A percentile compares a stretch with the other conserved stretches of the same genome.
phyloP scores from a whole-genome alignment of 1,140 invertebrate species.

The Caenorhabditis inopinata region DNA sequence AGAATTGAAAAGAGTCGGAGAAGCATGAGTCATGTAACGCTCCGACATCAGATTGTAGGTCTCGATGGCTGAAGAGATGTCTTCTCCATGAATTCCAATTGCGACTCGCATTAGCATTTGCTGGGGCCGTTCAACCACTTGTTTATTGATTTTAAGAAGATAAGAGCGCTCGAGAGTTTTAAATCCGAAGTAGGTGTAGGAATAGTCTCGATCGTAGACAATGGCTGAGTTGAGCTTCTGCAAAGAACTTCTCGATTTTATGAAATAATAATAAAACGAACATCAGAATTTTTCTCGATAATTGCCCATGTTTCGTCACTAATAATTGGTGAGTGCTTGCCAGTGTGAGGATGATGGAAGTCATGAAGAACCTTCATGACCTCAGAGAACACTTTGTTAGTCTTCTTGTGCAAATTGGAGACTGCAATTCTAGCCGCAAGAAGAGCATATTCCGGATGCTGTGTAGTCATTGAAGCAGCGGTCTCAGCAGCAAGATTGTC shows the following conservation, averaged over 20 bases:
- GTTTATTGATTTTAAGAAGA: conserved; percentile 86
- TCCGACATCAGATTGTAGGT: conserved; percentile 95
- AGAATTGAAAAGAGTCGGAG: conserved; percentile 92
- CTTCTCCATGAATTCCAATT: conserved; percentile 90
- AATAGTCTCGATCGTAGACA: conserved; percentile 94
- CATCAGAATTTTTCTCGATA: conserved; percentile 82
- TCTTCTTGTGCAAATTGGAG: conserved; percentile 94
- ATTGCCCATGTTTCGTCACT: conserved; percentile 81
- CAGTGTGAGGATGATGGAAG: conserved; percentile 76
- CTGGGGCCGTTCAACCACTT: conserved; percentile 89
- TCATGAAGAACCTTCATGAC: conserved; percentile 85
- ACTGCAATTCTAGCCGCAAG: conserved; percentile 91
- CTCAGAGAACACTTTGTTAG: conserved; percentile 73
- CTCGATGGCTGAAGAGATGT: conserved; percentile 88
- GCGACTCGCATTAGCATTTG: conserved; percentile 98
- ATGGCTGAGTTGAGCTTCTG: conserved; percentile 73
- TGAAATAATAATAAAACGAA: background rate
- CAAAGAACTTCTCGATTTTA: conserved; percentile 53
- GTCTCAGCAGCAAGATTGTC: conserved; percentile 96
- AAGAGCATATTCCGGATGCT: conserved; percentile 93
- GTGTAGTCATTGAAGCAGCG: conserved; percentile 89
- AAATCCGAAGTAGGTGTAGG: conserved; percentile 97
- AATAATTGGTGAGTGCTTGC: conserved; percentile 78
- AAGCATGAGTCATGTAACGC: conserved; percentile 95
- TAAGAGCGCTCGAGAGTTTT: conserved; percentile 96